Percentiles rank a stretch among this genome's conserved stretches.
Conservation (phyloP, 23 tunicate genomes). For the Pegea sp. region DNA sequence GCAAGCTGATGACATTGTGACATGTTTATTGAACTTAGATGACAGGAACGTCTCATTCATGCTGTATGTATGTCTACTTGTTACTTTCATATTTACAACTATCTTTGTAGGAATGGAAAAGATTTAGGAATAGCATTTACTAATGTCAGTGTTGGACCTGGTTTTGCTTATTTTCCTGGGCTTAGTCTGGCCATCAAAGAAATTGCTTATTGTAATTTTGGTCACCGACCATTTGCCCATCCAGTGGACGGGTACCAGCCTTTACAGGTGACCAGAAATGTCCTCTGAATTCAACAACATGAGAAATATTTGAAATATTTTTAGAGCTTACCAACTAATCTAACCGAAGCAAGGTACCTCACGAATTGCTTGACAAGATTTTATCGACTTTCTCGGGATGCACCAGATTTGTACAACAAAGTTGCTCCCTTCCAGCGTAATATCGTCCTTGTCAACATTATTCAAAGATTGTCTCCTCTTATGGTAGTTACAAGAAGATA, state of each 20-base stretch:
- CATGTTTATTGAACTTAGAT: conserved; percentile 72
- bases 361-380: conserved; percentile 8
- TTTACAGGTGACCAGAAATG: conserved; percentile 20
- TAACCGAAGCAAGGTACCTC: conserved; percentile 13
- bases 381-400: neutral
- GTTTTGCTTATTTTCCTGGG: conserved; percentile 78
- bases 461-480: conserved; percentile 28
- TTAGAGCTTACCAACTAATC: neutral
- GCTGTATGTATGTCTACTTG: conserved; percentile 24
- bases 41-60: conserved; percentile 48
- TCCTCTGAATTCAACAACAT: neutral
- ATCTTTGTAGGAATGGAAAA: conserved; percentile 39
- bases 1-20: conserved; percentile 79
- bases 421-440: conserved; percentile 28
- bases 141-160: conserved; percentile 69
- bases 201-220: conserved; percentile 66
- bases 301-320: neutral
- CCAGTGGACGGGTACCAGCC: conserved; percentile 34
- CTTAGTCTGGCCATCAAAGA: conserved; percentile 70
- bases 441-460: conserved; percentile 26
- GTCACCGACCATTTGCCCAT: conserved; percentile 31
- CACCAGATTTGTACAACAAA: conserved; percentile 8
- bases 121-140: conserved; percentile 61
- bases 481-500: conserved; percentile 20
- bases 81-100: neutral